A percentile compares a stretch with the other conserved stretches of the same genome.
Evolutionary conservation across 2,888 invertebrate species (phyloP).

Genomic region (Octonoba sinensis): DNA sequence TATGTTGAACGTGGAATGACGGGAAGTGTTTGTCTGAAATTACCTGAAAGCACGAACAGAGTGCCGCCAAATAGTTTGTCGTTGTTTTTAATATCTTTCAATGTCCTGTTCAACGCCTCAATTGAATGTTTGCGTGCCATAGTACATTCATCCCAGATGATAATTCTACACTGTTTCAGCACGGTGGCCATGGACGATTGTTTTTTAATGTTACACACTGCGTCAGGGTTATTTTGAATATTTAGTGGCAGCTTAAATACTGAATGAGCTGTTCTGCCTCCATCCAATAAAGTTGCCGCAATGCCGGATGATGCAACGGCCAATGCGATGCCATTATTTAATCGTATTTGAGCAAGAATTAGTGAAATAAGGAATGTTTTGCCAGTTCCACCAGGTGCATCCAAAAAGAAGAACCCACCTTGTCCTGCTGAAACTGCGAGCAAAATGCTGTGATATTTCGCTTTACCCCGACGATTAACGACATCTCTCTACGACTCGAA

Average conservation of each 20-base stretch:
- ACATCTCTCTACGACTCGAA: no score
- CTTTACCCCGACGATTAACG: no score
- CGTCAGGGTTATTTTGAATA: constrained; percentile 46
- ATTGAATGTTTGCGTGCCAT: no score
- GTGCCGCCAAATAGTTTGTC: no score
- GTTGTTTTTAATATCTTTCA: no score
- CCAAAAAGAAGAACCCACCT: no score
- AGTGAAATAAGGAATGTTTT: constrained; percentile 72
- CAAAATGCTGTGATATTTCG: no score
- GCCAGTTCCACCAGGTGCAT: constrained; percentile 71
- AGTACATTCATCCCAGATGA: no score
- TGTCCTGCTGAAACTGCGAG: no score
- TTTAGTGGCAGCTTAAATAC: constrained; percentile 70
- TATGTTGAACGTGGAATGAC: constrained; percentile 59
- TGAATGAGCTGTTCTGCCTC: constrained; percentile 71
- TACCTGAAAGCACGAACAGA: constrained; percentile 66
- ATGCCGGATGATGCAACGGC: constrained; percentile 68
- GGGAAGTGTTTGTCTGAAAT: constrained; percentile 66
- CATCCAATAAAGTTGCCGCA: constrained; percentile 70
- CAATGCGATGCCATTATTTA: constrained; percentile 69
- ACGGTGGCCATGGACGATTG: constrained; percentile 22
- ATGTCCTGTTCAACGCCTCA: no score
- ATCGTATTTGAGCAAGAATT: no score
- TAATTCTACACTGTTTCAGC: constrained; percentile 23
- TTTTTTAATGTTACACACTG: constrained; percentile 35